Evolutionary conservation across 2,113 vertebrate species (phyloP), one percentile per base, ranked within the genome.

Genomic region (Smithornis capensis): DNA sequence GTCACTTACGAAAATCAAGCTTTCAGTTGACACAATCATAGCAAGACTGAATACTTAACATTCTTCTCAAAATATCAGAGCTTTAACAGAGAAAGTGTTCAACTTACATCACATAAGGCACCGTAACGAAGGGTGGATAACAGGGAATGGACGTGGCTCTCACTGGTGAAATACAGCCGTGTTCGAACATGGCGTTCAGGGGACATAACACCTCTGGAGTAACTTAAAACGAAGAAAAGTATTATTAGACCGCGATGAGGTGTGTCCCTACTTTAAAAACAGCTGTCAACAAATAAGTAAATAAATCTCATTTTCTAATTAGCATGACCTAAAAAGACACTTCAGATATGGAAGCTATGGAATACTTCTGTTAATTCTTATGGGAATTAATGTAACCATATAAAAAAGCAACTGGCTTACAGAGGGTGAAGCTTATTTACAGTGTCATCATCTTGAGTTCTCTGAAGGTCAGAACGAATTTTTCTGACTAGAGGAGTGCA

Each of bases 361-460:
- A 79, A 5, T 44, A 52, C 9, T 2, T 63, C 8, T 10, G 19
- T 49, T 49, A 79, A 76, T 27, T 75, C 15, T 91, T 55, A 73
- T 0, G 1, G n/a, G 38, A 80, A 52, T 67, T 47, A 56, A 55
- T 13, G 44, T 55, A 65, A 76, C 10, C 6, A 57, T 29, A 19
- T 45, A 55, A 80, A 91, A 86, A 84, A n/a, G 12, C 56, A 44
- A 31, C 19, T 62, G 57, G 91, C 99, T 98, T 98, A 98, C 98
- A 99, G 98, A 82, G 99, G 99, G 81, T 99, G 98, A 62, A 99
- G 98, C 55, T 99, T 99, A 97, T 99, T 99, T 92, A 99, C 99
- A 67, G 99, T 99, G 96, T 99, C 98, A 94, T 99, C 99, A 96
- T 99, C 99, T 96, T 99, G 99, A 65, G 99, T 99, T 92, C 99